phyloP scores from a whole-genome alignment of 2,888 invertebrate genomes.

The Brachyopa scutellaris region DNA sequence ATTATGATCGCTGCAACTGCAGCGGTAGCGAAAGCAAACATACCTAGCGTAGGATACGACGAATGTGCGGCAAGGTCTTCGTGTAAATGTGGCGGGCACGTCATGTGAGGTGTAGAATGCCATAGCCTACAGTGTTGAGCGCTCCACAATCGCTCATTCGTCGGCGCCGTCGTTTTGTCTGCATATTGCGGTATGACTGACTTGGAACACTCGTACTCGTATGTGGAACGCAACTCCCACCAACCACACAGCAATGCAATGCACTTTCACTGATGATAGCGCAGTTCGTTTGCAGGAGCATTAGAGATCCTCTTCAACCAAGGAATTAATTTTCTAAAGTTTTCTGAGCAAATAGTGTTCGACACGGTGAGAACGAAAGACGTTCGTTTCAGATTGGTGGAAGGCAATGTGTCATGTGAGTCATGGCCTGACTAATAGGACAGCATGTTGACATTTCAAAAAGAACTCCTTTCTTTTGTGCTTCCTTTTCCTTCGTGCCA shows the following conservation, averaged over 20 bases:
- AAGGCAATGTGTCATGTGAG: conserved; percentile 53
- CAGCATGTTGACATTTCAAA: conserved; percentile 55
- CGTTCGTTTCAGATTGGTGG: too few species aligned
- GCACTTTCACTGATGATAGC: conserved; percentile 52
- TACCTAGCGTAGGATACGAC: conserved; percentile 28
- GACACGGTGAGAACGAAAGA: conserved; percentile 19
- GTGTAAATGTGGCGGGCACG: conserved; percentile 45
- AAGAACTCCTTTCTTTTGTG: conserved; percentile 26
- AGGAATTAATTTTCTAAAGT: conserved; percentile 50
- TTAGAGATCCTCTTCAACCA: neutral
- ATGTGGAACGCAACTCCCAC: conserved; percentile 27
- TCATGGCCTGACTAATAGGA: conserved; percentile 57
- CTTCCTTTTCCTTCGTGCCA: conserved; percentile 11
- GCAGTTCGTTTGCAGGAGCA: conserved; percentile 50
- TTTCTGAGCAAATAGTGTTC: conserved; percentile 35
- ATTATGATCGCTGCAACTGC: conserved; percentile 64
- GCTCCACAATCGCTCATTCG: conserved; percentile 44
- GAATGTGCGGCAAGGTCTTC: conserved; percentile 54
- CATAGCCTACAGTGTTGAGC: conserved; percentile 39
- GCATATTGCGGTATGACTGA: conserved; percentile 21
- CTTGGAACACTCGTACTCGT: conserved; percentile 22
- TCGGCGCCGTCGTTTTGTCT: conserved; percentile 15
- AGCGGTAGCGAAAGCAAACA: conserved; percentile 52
- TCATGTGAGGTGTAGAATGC: conserved; percentile 54
- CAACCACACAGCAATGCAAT: conserved; percentile 9